phyloP scores from a whole-genome alignment of 2,888 invertebrate species.

The Electrophaes corylata region DNA sequence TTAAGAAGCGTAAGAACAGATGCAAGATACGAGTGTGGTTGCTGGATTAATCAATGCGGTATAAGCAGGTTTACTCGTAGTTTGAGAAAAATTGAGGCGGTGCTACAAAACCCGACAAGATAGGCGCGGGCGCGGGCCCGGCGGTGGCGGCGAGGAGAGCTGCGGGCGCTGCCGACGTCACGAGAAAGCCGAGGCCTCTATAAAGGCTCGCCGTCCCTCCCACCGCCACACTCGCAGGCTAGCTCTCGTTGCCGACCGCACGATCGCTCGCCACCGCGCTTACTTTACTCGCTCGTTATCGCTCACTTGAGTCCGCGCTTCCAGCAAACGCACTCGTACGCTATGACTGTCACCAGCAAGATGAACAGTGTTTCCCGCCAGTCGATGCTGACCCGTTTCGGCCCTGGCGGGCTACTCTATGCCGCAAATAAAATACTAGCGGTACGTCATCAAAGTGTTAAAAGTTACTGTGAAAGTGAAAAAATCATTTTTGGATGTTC shows the following conservation, averaged over 20 bases:
- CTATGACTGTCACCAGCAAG: conserved; percentile 81
- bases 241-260: conserved; percentile 61
- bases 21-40: conserved; percentile 21
- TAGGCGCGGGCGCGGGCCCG: conserved; percentile 37
- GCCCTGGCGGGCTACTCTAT: conserved; percentile 78
- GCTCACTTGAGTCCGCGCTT: conserved; percentile 65
- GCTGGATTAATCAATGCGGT: conserved; percentile 57
- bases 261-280: conserved; percentile 63
- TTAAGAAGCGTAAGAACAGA: too few species aligned
- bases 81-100: conserved; percentile 62
- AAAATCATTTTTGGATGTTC: conserved; percentile 35
- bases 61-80: conserved; percentile 41
- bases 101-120: conserved; percentile 62
- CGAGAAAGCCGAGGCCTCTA: conserved; percentile 77
- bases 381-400: conserved; percentile 75
- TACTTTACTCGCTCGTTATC: conserved; percentile 48
- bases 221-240: conserved; percentile 72
- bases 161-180: conserved; percentile 68
- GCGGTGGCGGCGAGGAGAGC: conserved; percentile 52
- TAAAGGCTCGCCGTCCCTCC: conserved; percentile 73
- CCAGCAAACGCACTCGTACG: conserved; percentile 60
- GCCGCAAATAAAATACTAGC: conserved; percentile 80
- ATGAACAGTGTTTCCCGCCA: conserved; percentile 83
- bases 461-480: conserved; percentile 49
- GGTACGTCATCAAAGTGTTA: conserved; percentile 73